phyloP scores from a whole-genome alignment of 1,140 invertebrate genomes.

The Lepeophtheirus salmonis region DNA sequence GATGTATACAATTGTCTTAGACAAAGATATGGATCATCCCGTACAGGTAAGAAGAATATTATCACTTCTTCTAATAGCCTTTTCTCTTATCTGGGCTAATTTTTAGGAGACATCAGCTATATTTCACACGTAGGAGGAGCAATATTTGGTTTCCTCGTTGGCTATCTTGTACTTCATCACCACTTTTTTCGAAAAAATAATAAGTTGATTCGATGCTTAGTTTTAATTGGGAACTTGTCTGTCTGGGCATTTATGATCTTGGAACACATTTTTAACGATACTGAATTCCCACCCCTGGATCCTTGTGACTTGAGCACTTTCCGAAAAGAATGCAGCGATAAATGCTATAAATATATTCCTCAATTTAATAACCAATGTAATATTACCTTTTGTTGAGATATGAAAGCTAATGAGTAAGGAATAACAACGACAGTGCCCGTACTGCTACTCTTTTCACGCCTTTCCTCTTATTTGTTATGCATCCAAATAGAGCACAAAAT shows the following conservation, averaged over 20 bases:
- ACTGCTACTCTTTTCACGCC: too few species aligned
- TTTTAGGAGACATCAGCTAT: background rate
- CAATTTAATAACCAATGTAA: background rate
- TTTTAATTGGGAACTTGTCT: background rate
- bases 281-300: background rate
- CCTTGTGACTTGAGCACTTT: background rate
- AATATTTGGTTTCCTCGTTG: background rate
- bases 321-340: background rate
- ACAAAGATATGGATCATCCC: background rate
- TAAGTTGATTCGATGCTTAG: background rate
- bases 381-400: background rate
- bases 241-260: background rate
- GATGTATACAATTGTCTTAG: background rate
- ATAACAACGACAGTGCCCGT: too few species aligned
- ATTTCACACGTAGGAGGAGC: background rate
- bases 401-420: too few species aligned
- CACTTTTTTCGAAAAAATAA: background rate
- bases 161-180: background rate
- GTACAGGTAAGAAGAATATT: background rate
- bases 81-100: background rate
- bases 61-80: background rate
- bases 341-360: background rate
- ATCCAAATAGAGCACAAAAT: too few species aligned
- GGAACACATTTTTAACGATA: background rate
- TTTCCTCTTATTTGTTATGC: too few species aligned